Percentiles rank a stretch among this genome's conserved stretches.
Conservation (phyloP, 2,888 invertebrate species). For the Meliscaeva auricollis region DNA sequence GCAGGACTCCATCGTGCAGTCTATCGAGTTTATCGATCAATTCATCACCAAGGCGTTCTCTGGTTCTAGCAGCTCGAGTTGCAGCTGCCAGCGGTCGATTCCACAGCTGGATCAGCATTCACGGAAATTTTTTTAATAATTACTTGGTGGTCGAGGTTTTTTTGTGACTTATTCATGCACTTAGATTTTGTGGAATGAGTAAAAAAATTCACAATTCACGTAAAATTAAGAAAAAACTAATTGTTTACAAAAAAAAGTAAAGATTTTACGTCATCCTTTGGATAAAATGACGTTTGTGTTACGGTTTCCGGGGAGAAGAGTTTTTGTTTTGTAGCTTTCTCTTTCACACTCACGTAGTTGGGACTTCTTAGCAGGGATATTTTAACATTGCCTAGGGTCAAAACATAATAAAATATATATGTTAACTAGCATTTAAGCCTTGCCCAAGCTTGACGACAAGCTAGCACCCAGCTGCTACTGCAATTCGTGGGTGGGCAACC, state of each 20-base stretch:
- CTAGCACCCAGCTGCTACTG: too few relatives aligned
- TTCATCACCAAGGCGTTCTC: slow-evolving; percentile 79
- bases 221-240: slow-evolving; percentile 55
- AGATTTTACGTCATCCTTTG: slow-evolving; percentile 68
- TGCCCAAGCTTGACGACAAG: too few relatives aligned
- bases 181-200: slow-evolving; percentile 43
- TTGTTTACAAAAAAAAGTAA: slow-evolving; percentile 64
- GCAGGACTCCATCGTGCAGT: slow-evolving; percentile 81
- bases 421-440: too few relatives aligned
- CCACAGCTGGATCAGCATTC: slow-evolving; percentile 79
- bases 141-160: background rate
- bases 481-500: too few relatives aligned
- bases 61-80: slow-evolving; percentile 78
- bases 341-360: slow-evolving; percentile 17
- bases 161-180: slow-evolving; percentile 30
- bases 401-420: background rate
- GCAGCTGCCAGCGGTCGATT: slow-evolving; percentile 80
- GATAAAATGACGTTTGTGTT: slow-evolving; percentile 50
- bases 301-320: slow-evolving; percentile 16
- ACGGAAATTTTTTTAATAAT: slow-evolving; percentile 35
- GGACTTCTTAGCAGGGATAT: slow-evolving; percentile 11
- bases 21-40: slow-evolving; percentile 80
- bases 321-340: slow-evolving; percentile 58
- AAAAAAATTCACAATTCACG: slow-evolving; percentile 43
- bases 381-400: slow-evolving; percentile 26